Conservation (phyloP, 2,113 vertebrate species). For the Ceyx margarethae region DNA sequence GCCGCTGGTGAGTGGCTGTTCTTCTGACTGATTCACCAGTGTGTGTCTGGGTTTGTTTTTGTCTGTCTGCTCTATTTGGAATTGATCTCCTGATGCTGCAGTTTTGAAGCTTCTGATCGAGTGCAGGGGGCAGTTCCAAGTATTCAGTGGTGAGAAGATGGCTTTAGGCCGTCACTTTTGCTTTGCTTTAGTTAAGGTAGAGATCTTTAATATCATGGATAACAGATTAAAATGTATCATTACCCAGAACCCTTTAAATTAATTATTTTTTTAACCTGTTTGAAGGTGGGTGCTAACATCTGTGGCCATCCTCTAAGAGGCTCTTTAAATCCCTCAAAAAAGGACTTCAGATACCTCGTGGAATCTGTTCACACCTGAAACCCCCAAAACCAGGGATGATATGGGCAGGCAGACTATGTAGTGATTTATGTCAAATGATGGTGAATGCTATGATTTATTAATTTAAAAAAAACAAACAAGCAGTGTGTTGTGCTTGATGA, state of each 20-base stretch:
- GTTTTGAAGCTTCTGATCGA: not conserved
- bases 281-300: not conserved
- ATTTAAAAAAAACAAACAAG: not conserved
- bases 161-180: not conserved
- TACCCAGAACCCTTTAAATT: not conserved
- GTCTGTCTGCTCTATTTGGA: not conserved
- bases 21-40: not conserved
- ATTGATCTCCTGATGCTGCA: not conserved
- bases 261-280: not conserved
- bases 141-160: not conserved
- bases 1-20: constrained; percentile 1
- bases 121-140: not conserved
- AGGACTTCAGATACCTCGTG: not conserved
- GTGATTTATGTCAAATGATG: not conserved
- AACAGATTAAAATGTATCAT: not conserved
- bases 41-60: constrained; percentile 32
- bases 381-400: not conserved
- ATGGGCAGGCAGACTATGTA: not conserved
- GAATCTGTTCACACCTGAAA: not conserved
- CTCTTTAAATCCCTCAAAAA: not conserved
- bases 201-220: not conserved
- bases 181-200: not conserved
- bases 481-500: not conserved
- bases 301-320: not conserved
- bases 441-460: not conserved